Conservation (phyloP, 2,888 invertebrate species). For the Anarsia innoxiella region DNA sequence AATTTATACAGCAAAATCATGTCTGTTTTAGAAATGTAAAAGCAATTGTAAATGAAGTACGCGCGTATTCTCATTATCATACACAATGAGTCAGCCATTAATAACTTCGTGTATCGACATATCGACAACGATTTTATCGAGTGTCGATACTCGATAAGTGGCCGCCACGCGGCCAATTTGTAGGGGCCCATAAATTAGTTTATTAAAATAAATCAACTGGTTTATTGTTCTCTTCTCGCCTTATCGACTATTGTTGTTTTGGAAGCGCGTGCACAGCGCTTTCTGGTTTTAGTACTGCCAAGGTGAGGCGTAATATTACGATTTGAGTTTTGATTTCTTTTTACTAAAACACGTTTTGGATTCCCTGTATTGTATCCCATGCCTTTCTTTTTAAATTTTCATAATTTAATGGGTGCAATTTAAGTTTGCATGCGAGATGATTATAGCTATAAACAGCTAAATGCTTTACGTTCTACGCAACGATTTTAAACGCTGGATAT, state of each 20-base stretch:
- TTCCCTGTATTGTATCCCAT: too few relatives aligned
- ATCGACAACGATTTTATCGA: slow-evolving; percentile 44
- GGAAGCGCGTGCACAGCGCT: slow-evolving; percentile 14
- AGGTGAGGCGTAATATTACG: too few relatives aligned
- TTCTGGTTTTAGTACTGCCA: not conserved
- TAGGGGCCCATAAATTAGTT: slow-evolving; percentile 67
- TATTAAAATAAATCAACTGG: slow-evolving; percentile 70
- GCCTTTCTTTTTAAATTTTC: too few relatives aligned
- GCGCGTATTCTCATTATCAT: slow-evolving; percentile 41
- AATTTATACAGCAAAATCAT: too few relatives aligned
- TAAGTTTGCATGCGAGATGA: too few relatives aligned
- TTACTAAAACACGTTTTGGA: too few relatives aligned
- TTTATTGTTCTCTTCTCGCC: slow-evolving; percentile 71
- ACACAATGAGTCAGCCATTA: slow-evolving; percentile 55
- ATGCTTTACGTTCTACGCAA: too few relatives aligned
- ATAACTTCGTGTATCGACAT: slow-evolving; percentile 50
- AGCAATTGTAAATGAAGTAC: slow-evolving; percentile 10
- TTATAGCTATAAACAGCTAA: too few relatives aligned
- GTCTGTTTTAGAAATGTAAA: too few relatives aligned
- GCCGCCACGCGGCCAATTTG: slow-evolving; percentile 66
- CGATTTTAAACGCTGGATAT: too few relatives aligned
- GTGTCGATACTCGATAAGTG: slow-evolving; percentile 43
- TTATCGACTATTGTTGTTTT: slow-evolving; percentile 55
- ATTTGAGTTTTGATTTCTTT: too few relatives aligned
- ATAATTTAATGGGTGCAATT: too few relatives aligned